A percentile compares a stretch with the other conserved stretches of the same genome.
phyloP scores from a whole-genome alignment of 2,888 invertebrate species.

The Mechanitis messenoides region DNA sequence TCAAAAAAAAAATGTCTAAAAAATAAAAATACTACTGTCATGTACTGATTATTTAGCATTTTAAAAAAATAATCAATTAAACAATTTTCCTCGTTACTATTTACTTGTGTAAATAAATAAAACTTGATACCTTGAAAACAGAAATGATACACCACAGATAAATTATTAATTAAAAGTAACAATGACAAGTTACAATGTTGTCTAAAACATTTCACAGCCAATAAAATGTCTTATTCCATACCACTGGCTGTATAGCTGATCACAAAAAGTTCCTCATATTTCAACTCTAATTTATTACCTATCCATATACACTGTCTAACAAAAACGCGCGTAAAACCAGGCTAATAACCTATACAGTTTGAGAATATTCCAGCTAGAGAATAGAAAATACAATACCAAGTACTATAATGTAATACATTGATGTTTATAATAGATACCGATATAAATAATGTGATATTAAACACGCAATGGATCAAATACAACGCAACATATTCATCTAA shows the following conservation, averaged over 20 bases:
- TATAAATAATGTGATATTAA: slow-evolving; percentile 3
- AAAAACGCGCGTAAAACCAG: slow-evolving; percentile 19
- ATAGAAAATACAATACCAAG: background rate
- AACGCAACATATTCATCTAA: background rate
- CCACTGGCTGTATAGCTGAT: background rate
- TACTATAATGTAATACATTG: slow-evolving; percentile 7
- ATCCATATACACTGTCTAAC: slow-evolving; percentile 6
- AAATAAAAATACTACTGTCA: too few species aligned
- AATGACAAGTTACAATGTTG: too few species aligned
- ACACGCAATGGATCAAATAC: slow-evolving; percentile 11
- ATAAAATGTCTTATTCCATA: background rate
- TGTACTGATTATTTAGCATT: too few species aligned
- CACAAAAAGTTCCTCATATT: slow-evolving; percentile 2
- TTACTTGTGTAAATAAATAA: too few species aligned
- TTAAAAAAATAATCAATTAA: too few species aligned
- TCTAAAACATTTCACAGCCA: too few species aligned
- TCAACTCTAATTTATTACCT: slow-evolving; percentile 12
- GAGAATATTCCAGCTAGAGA: slow-evolving; percentile 22
- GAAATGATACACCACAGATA: too few species aligned
- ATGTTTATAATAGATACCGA: background rate
- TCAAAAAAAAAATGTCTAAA: too few species aligned
- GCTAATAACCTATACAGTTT: slow-evolving; percentile 27
- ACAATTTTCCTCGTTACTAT: too few species aligned
- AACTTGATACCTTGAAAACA: too few species aligned
- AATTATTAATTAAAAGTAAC: too few species aligned